Percentiles rank a stretch among this genome's conserved stretches.
Evolutionary conservation across 2,797 vertebrate species (phyloP).

Genomic region (Pelodytes ibericus): DNA sequence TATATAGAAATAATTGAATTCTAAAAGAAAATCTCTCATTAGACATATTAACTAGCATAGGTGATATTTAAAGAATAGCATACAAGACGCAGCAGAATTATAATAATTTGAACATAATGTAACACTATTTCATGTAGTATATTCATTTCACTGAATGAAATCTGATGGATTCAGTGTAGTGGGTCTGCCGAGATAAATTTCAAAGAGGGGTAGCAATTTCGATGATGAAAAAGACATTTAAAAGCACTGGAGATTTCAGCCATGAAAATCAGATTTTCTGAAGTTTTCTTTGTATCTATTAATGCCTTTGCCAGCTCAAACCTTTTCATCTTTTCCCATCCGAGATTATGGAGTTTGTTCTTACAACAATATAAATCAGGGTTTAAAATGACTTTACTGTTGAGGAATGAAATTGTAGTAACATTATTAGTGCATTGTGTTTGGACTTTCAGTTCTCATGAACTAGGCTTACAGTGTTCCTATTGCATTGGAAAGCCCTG

Average conservation of each 20-base stretch:
- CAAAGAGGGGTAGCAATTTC: slow-evolving; percentile 44
- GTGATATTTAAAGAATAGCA: slow-evolving; percentile 7
- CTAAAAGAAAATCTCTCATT: slow-evolving; percentile 2
- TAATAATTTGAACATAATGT: slow-evolving; percentile 11
- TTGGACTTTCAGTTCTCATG: slow-evolving; percentile 20
- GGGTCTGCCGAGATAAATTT: slow-evolving; percentile 38
- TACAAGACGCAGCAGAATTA: slow-evolving; percentile 13
- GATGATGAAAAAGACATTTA: slow-evolving; percentile 52
- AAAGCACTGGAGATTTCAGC: slow-evolving; percentile 44
- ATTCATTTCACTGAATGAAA: slow-evolving; percentile 5
- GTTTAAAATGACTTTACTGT: slow-evolving; percentile 42
- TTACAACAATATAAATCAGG: slow-evolving; percentile 53
- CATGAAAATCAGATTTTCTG: slow-evolving; percentile 44
- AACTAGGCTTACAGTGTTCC: slow-evolving; percentile 1
- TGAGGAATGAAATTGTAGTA: slow-evolving; percentile 34
- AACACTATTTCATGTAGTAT: neutral
- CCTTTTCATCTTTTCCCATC: slow-evolving; percentile 52
- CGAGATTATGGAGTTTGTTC: slow-evolving; percentile 49
- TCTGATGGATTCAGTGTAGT: slow-evolving; percentile 44
- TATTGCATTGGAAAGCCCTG: neutral
- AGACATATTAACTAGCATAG: slow-evolving; percentile 7
- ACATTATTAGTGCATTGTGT: slow-evolving; percentile 39
- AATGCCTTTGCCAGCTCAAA: slow-evolving; percentile 42
- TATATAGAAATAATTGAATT: neutral
- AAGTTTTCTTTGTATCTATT: slow-evolving; percentile 49